phyloP scores from a whole-genome alignment of 1,140 invertebrate species.

The Matsumurasca onukii region DNA sequence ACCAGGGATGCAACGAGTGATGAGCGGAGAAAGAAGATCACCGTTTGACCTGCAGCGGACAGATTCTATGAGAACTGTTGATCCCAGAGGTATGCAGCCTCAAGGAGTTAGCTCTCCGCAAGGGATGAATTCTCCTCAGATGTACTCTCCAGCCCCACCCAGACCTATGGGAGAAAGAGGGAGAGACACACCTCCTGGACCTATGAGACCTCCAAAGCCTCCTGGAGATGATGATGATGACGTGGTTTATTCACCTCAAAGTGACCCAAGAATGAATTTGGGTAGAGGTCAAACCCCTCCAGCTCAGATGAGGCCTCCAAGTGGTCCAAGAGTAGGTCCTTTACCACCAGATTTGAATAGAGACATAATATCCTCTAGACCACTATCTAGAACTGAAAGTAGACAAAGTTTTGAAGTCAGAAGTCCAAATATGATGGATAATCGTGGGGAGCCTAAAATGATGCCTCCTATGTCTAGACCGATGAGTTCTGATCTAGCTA shows the following conservation, averaged over 20 bases:
- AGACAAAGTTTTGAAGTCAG: conserved; percentile 19
- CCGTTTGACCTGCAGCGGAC: conserved; percentile 12
- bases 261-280: conserved; percentile 1
- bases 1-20: conserved; percentile 18
- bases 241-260: background rate
- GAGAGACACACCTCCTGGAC: conserved; percentile 12
- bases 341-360: background rate
- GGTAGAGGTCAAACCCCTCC: background rate
- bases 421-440: background rate
- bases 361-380: conserved; percentile 7
- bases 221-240: conserved; percentile 26
- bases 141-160: conserved; percentile 2
- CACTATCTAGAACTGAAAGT: conserved; percentile 9
- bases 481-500: background rate
- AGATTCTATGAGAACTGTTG: conserved; percentile 11
- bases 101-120: conserved; percentile 2
- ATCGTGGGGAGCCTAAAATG: background rate
- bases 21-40: conserved; percentile 3
- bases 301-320: conserved; percentile 15
- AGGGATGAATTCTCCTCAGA: conserved; percentile 15
- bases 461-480: background rate
- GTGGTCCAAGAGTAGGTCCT: conserved; percentile 13
- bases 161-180: conserved; percentile 8
- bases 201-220: background rate
- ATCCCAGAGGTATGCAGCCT: conserved; percentile 17